Percentiles rank a stretch among this genome's conserved stretches.
Evolutionary conservation across 2,797 vertebrate genomes (phyloP).

Genomic region (Gila robusta): DNA sequence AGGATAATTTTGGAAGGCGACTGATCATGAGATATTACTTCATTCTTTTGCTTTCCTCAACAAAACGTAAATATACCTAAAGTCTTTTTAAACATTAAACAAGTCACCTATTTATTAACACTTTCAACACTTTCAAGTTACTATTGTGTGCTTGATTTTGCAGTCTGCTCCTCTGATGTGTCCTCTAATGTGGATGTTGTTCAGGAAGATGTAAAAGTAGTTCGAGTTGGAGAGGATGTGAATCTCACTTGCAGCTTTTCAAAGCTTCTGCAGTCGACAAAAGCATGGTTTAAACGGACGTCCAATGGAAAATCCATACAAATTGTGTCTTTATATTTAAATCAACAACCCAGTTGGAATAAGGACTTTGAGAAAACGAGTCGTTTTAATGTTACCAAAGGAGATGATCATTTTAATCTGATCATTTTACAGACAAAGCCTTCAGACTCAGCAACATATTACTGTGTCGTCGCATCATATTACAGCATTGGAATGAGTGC

Average conservation of each 20-base stretch:
- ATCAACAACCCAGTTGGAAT: not conserved
- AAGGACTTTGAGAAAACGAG: not conserved
- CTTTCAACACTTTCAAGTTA: not conserved
- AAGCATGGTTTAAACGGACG: conserved; percentile 12
- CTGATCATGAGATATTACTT: too few relatives aligned
- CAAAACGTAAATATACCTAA: too few relatives aligned
- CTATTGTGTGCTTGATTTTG: conserved; percentile 3
- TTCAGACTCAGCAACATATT: conserved; percentile 4
- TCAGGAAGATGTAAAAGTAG: conserved; percentile 3
- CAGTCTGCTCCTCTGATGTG: not conserved
- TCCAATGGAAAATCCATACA: not conserved
- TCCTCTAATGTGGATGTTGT: not conserved
- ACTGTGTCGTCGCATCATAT: not conserved
- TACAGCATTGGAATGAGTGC: not conserved
- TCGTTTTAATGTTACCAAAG: not conserved
- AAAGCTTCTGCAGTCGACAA: not conserved
- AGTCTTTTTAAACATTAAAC: too few relatives aligned
- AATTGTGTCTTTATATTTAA: not conserved
- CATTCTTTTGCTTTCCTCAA: too few relatives aligned
- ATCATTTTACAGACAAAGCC: not conserved
- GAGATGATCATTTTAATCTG: not conserved
- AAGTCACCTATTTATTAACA: too few relatives aligned
- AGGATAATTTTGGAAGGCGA: too few relatives aligned
- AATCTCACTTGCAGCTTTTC: not conserved
- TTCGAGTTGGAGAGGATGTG: not conserved